These are phyloP conservation scores for Dolichomitus sp. DNA, from an alignment of 2,888 invertebrate species.

Conservation along the genomic window DNA sequence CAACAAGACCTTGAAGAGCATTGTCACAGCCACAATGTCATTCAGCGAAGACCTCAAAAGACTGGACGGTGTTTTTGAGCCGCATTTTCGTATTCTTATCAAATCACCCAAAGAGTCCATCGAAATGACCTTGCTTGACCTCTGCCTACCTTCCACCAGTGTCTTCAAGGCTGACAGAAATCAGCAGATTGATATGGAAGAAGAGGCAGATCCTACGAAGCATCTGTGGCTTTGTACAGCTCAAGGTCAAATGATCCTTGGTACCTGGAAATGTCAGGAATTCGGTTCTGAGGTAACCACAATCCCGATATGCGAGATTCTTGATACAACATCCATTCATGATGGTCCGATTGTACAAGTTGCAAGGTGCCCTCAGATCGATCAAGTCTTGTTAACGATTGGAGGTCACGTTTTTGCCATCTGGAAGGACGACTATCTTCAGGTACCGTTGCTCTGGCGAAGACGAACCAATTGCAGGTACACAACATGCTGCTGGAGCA, in stretches of 20 bases:
- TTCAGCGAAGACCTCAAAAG: conserved; percentile 56
- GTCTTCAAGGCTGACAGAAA: conserved; percentile 31
- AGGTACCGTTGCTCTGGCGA: conserved; percentile 90
- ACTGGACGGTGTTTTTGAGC: conserved; percentile 83
- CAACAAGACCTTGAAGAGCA: conserved; percentile 63
- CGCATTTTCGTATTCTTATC: conserved; percentile 57
- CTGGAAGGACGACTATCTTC: conserved; percentile 90
- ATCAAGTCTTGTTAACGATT: conserved; percentile 90
- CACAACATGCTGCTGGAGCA: conserved; percentile 91
- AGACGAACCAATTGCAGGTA: conserved; percentile 87
- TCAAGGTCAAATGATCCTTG: conserved; percentile 81
- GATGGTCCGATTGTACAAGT: conserved; percentile 91
- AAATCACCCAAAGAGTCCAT: conserved; percentile 55
- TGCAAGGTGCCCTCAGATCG: conserved; percentile 89
- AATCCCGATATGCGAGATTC: conserved; percentile 86
- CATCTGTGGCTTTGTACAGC: conserved; percentile 77
- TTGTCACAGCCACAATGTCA: conserved; percentile 64
- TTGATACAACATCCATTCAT: conserved; percentile 87
- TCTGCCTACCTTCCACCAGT: conserved; percentile 68
- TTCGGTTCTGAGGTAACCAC: conserved; percentile 89
- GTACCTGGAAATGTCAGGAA: conserved; percentile 90
- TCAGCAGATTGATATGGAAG: conserved; percentile 30
- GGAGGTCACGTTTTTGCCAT: conserved; percentile 92
- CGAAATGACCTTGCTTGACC: conserved; percentile 65
- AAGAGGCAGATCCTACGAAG: conserved; percentile 43